Evolutionary conservation across 2,797 vertebrate species (phyloP).

Genomic region (Dallia pectoralis): DNA sequence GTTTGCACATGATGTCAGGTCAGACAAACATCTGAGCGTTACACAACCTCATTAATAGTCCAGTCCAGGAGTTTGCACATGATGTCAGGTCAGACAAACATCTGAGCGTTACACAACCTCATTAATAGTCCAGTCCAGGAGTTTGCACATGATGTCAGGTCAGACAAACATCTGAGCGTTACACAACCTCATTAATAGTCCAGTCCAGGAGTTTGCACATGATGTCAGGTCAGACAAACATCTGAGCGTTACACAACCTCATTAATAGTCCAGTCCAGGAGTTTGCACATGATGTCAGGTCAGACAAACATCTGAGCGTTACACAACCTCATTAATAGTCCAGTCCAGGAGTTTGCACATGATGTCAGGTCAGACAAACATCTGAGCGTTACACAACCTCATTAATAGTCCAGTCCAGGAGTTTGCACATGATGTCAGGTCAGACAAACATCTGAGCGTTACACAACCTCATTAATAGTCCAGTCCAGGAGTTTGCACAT

Average conservation of each 20-base stretch:
- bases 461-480: slow-evolving; percentile 48
- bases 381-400: neutral
- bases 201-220: slow-evolving; percentile 96
- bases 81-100: slow-evolving; percentile 85
- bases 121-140: slow-evolving; percentile 90
- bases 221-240: slow-evolving; percentile 85
- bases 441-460: slow-evolving; percentile 21
- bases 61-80: slow-evolving; percentile 96
- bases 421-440: slow-evolving; percentile 96
- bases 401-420: slow-evolving; percentile 90
- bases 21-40: slow-evolving; percentile 21
- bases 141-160: slow-evolving; percentile 96
- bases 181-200: slow-evolving; percentile 48
- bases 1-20: slow-evolving; percentile 96
- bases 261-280: slow-evolving; percentile 90
- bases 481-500: slow-evolving; percentile 96
- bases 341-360: slow-evolving; percentile 96
- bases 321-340: slow-evolving; percentile 48
- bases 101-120: neutral
- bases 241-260: neutral
- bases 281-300: slow-evolving; percentile 96
- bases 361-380: slow-evolving; percentile 85
- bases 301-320: slow-evolving; percentile 21
- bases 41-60: slow-evolving; percentile 48
- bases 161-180: slow-evolving; percentile 21